Conservation (phyloP, 2,797 vertebrate genomes). For the Astyanax mexicanus region DNA sequence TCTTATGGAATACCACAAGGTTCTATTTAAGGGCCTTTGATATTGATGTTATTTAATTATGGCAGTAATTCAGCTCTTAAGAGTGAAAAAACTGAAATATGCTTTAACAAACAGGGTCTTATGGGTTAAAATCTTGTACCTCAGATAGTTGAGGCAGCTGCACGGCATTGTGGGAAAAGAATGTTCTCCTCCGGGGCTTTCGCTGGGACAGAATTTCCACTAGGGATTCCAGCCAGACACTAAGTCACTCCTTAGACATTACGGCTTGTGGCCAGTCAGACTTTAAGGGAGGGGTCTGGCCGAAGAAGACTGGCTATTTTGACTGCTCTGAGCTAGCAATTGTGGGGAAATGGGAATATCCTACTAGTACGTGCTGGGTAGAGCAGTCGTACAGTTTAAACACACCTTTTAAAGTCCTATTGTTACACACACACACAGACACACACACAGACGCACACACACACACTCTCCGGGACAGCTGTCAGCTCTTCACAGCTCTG, state of each 20-base stretch:
- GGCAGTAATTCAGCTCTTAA: too few relatives aligned
- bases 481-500: neutral
- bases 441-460: neutral
- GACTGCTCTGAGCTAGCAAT: neutral
- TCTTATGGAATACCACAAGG: too few relatives aligned
- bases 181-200: constrained; percentile 44
- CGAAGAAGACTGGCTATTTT: neutral
- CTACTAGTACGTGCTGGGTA: neutral
- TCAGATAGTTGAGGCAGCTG: constrained; percentile 33
- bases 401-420: neutral
- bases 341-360: neutral
- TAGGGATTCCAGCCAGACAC: constrained; percentile 52
- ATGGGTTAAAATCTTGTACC: constrained; percentile 13
- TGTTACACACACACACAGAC: neutral
- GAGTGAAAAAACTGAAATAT: too few relatives aligned
- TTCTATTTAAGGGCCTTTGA: too few relatives aligned
- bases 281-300: constrained; percentile 45
- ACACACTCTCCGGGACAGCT: neutral
- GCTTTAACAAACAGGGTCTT: neutral
- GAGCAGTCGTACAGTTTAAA: constrained; percentile 16
- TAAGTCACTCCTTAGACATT: constrained; percentile 50
- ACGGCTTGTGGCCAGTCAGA: constrained; percentile 26
- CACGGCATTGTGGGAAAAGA: constrained; percentile 51
- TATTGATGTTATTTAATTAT: too few relatives aligned
- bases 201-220: constrained; percentile 52